Evolutionary conservation across 2,888 invertebrate genomes (phyloP), one percentile per base, ranked within the genome.

Genomic region (Metalampra italica): DNA sequence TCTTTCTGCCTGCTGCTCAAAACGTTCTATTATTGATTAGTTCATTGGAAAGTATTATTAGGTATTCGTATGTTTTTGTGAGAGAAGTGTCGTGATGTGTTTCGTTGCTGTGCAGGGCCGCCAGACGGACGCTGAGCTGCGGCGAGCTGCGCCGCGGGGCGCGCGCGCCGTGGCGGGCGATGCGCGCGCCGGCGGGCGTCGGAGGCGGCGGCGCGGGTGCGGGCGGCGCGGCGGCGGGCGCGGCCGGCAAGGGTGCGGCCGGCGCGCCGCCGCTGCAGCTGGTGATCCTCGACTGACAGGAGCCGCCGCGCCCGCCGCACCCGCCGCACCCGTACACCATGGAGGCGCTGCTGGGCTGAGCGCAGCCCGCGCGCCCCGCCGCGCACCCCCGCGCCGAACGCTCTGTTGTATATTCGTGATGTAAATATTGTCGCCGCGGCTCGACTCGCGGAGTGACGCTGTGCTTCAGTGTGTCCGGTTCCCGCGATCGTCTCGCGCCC

Each of bases 41-140:
- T n/a, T n/a, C 22, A 22, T 22, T 22, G 5, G 2, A 22, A 2
- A 22, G 22, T 22, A 22, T 5, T 22, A 22, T 22, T 22, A 3
- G 22, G 22, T n/a, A n/a, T n/a, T n/a, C n/a, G n/a, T n/a, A n/a
- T n/a, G n/a, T n/a, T n/a, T n/a, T n/a, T n/a, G n/a, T n/a, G n/a
- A n/a, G n/a, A n/a, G n/a, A n/a, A n/a, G n/a, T n/a, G n/a, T n/a
- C n/a, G n/a, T 22, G 5, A 22, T 22, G 22, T 22, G n/a, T 22
- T 2, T 22, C 22, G 22, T 22, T 22, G 2, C 81, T n/a, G n/a
- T n/a, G 8, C 81, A 97, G 97, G 90, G 94, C 95, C 91, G 91
- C 95, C 71, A 92, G 98, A 68, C 94, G 95, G 82, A 93, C 93
- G 77, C 90, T 98, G 75, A 93, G 94, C 59, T 91, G 93, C 63